These are phyloP conservation scores for Mylabris sibirica DNA, from an alignment of 2,888 invertebrate genomes.

Conservation along the genomic window DNA sequence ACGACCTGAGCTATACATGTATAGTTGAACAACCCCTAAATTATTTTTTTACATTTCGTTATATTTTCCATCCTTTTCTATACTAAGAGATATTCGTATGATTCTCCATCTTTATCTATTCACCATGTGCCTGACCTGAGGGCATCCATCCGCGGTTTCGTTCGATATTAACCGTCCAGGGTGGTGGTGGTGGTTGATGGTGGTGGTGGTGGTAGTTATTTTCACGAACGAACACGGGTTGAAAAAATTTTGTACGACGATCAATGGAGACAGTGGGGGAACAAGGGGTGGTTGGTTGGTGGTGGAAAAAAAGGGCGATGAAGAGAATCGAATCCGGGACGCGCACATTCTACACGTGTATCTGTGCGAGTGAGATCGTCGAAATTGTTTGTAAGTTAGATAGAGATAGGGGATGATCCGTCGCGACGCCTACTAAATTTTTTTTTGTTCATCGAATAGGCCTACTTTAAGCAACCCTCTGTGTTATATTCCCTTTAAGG, in stretches of 20 bases:
- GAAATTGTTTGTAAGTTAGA: not conserved
- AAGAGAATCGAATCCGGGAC: not conserved
- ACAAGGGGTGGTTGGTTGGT: not conserved
- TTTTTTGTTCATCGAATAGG: conserved; percentile 34
- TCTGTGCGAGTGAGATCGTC: not conserved
- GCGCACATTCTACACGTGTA: not conserved
- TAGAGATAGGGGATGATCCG: conserved; percentile 7
- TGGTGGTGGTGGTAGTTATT: conserved; percentile 6
- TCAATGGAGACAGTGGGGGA: not conserved
- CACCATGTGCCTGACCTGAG: conserved; percentile 12
- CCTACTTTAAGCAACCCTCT: conserved; percentile 42
- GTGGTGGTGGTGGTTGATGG: not conserved
- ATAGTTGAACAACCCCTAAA: conserved; percentile 10
- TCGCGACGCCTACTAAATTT: conserved; percentile 21
- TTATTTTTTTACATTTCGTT: not conserved
- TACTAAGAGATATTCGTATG: not conserved
- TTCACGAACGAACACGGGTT: not conserved
- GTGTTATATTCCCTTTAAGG: conserved; percentile 45
- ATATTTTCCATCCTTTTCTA: not conserved
- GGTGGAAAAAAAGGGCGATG: not conserved
- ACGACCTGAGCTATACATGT: not conserved
- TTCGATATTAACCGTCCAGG: not conserved
- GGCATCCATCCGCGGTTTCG: conserved; percentile 13
- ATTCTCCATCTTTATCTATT: not conserved
- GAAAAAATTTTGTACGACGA: not conserved